Conservation (phyloP, 2,113 vertebrate genomes). For the Hemiscyllium ocellatum region DNA sequence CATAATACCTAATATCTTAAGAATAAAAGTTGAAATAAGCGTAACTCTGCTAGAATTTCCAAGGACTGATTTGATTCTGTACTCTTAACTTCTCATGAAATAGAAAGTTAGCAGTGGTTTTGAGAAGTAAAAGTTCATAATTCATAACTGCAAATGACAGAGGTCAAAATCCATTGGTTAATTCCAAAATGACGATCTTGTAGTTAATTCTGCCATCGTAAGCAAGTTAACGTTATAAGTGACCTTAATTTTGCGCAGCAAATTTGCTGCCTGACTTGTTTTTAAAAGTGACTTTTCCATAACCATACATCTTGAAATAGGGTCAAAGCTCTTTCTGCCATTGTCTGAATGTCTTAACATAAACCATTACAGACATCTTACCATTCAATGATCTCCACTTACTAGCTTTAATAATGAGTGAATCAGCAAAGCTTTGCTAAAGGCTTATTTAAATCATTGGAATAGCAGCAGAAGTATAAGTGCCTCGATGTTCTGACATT, state of each 20-base stretch:
- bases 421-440: not conserved
- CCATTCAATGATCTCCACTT: not conserved
- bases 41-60: not conserved
- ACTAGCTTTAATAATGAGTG: not conserved
- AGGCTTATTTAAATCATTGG: not conserved
- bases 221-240: not conserved
- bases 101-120: not conserved
- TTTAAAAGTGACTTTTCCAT: not conserved
- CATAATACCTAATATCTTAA: not conserved
- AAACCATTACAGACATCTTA: not conserved
- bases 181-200: not conserved
- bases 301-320: not conserved
- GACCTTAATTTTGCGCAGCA: not conserved
- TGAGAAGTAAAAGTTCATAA: not conserved
- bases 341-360: not conserved
- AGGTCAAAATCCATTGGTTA: not conserved
- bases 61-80: not conserved
- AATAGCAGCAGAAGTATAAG: not conserved
- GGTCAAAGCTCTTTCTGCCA: not conserved
- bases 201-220: not conserved
- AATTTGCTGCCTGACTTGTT: not conserved
- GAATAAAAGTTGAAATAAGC: not conserved
- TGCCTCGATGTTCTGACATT: not conserved
- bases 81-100: not conserved
- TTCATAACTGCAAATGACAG: not conserved